Evolutionary conservation across 2,797 vertebrate genomes (phyloP).

Genomic region (Poecilia picta): DNA sequence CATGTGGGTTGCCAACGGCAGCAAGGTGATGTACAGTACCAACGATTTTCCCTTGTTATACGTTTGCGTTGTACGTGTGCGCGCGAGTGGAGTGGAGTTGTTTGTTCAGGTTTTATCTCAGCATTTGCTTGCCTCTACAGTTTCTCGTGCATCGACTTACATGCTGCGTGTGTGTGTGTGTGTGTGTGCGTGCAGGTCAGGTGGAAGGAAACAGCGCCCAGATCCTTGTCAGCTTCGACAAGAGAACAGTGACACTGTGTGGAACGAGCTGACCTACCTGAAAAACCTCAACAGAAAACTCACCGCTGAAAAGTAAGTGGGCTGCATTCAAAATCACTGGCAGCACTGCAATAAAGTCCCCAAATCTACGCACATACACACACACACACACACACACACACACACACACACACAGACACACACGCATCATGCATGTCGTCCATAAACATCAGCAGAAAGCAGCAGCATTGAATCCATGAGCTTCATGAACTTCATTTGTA

Average conservation of each 20-base stretch:
- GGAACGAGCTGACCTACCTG: slow-evolving; percentile 90
- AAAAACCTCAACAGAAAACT: slow-evolving; percentile 88
- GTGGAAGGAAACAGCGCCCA: slow-evolving; percentile 66
- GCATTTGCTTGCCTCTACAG: slow-evolving; percentile 26
- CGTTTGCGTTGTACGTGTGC: slow-evolving; percentile 31
- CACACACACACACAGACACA: slow-evolving; percentile 11
- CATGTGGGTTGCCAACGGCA: slow-evolving; percentile 65
- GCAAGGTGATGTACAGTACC: slow-evolving; percentile 59
- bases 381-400: not conserved
- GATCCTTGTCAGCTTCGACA: slow-evolving; percentile 82
- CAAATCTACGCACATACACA: too few relatives aligned
- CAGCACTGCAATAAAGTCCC: too few relatives aligned
- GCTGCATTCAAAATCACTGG: slow-evolving; percentile 27
- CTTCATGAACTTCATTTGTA: slow-evolving; percentile 73
- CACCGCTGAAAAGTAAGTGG: slow-evolving; percentile 87
- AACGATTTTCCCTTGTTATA: slow-evolving; percentile 55
- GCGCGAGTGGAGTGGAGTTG: slow-evolving; percentile 17
- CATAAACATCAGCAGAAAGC: slow-evolving; percentile 70
- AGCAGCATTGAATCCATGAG: slow-evolving; percentile 69
- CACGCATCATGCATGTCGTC: slow-evolving; percentile 55
- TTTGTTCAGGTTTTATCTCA: slow-evolving; percentile 19
- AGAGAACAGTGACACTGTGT: slow-evolving; percentile 87
- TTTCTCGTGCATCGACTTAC: slow-evolving; percentile 20
- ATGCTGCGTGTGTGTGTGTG: slow-evolving; percentile 42
- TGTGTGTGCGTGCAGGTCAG: slow-evolving; percentile 68